Evolutionary conservation across 2,888 invertebrate genomes (phyloP), one percentile per base, ranked within the genome.

Genomic region (Arctia plantaginis): DNA sequence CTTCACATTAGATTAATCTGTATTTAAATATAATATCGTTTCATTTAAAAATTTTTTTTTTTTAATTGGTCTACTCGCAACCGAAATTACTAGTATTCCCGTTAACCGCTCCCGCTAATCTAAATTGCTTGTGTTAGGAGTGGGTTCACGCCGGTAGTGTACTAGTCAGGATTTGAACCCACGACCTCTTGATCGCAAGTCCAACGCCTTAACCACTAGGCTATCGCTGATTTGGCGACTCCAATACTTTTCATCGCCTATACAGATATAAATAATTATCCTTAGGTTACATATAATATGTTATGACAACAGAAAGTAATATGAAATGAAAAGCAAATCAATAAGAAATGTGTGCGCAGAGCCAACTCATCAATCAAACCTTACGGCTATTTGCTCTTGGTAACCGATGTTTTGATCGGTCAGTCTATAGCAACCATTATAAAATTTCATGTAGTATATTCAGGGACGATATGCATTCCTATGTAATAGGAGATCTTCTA

Each of bases 281-380:
- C 18, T 20, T 47, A 47, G 20, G 20, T 20, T 18, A 27, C 62
- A 62, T 4, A 62, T 59, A 59, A 30, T 59, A 59, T 59, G 13
- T 27, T 59, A 59, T 15, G 47, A 47, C 47, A 47, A 47, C 47
- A 47, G 20, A 59, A 12, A 10, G 59, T 59, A 59, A 41, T 15
- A 41, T 27, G 44, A 47, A 20, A 55, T 67, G 20, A 41, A 69
- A 64, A 77, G 47, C 69, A 67, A 82, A 82, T 81, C 82, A 73
- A 77, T 80, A 79, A 39, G 64, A 39, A 47, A 15, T 2, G 55
- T 27, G 59, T 18, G 47, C 62, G 33, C 62, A 8, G 59, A 67
- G 64, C 33, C 66, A 44, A 41, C 51, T 66, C 74, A 82, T 81
- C 70, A 77, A 81, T 81, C 80, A 81, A 59, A 51, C 51, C 74